phyloP scores from a whole-genome alignment of 2,113 vertebrate genomes.

The Nerophis lumbriciformis region DNA sequence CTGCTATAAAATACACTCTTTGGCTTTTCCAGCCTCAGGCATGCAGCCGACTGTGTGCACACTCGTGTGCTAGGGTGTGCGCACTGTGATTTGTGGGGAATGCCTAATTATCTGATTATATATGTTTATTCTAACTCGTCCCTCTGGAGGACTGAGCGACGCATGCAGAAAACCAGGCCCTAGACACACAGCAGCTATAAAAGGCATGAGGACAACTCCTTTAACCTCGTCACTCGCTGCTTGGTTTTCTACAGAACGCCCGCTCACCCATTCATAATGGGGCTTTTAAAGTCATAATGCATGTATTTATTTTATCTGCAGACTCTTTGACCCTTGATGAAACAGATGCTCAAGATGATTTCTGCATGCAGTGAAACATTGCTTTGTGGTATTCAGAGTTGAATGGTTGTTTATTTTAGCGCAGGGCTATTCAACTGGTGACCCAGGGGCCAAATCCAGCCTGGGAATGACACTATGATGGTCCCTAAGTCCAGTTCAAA shows the following conservation, averaged over 20 bases:
- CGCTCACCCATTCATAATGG: conserved; percentile 46
- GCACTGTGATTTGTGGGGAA: conserved; percentile 45
- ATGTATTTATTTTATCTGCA: conserved; percentile 40
- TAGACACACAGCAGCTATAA: conserved; percentile 44
- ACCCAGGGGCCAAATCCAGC: no score
- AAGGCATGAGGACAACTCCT: conserved; percentile 49
- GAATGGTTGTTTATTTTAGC: no score
- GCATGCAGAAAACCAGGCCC: conserved; percentile 45
- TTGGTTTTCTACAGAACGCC: conserved; percentile 34
- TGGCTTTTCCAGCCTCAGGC: conserved; percentile 46
- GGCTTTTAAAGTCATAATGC: conserved; percentile 52
- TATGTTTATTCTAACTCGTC: conserved; percentile 71
- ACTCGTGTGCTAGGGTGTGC: conserved; percentile 20
- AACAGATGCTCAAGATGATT: conserved; percentile 7
- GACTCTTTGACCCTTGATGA: conserved; percentile 20
- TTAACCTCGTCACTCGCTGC: conserved; percentile 40
- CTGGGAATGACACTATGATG: no score
- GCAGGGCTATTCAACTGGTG: no score
- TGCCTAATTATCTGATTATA: conserved; percentile 74
- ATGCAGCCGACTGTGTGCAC: conserved; percentile 30
- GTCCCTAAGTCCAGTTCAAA: no score
- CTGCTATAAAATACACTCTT: conserved; percentile 54
- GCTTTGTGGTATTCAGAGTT: neutral
- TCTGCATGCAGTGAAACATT: neutral
- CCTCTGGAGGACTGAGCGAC: conserved; percentile 55